phyloP scores from a whole-genome alignment of 2,888 invertebrate genomes.

The Teleogryllus oceanicus region DNA sequence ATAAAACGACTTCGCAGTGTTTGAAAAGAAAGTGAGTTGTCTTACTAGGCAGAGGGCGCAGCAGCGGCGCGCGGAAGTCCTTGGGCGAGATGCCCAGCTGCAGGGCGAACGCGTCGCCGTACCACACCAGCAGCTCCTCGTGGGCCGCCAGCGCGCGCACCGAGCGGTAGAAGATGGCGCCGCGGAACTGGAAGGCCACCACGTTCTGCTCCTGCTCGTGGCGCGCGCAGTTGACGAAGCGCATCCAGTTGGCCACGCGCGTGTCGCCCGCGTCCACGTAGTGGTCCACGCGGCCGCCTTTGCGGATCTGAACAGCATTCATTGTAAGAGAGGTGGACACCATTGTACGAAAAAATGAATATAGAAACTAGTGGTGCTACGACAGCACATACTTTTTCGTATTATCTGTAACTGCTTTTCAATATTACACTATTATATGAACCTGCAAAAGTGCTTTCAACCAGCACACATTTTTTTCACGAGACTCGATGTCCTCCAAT shows the following conservation, averaged over 20 bases:
- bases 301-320: slow-evolving; percentile 19
- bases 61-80: slow-evolving; percentile 21
- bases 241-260: slow-evolving; percentile 54
- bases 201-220: slow-evolving; percentile 55
- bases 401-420: too few species aligned
- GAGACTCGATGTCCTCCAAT: too few species aligned
- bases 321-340: too few species aligned
- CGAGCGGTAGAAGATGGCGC: slow-evolving; percentile 54
- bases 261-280: slow-evolving; percentile 51
- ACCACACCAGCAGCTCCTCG: slow-evolving; percentile 50
- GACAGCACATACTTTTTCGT: too few species aligned
- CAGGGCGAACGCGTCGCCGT: slow-evolving; percentile 47
- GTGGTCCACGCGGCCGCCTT: slow-evolving; percentile 29
- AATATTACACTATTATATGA: too few species aligned
- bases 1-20: too few species aligned
- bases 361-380: too few species aligned
- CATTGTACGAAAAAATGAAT: too few species aligned
- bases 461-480: too few species aligned
- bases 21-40: too few species aligned
- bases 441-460: too few species aligned
- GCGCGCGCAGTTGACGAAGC: slow-evolving; percentile 56
- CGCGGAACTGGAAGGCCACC: slow-evolving; percentile 55
- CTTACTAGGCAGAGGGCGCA: slow-evolving; percentile 18
- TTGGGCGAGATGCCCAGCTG: slow-evolving; percentile 43
- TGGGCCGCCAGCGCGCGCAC: slow-evolving; percentile 43